Evolutionary conservation across 2,113 vertebrate species (phyloP).

Genomic region (Misgurnus mizolepis): DNA sequence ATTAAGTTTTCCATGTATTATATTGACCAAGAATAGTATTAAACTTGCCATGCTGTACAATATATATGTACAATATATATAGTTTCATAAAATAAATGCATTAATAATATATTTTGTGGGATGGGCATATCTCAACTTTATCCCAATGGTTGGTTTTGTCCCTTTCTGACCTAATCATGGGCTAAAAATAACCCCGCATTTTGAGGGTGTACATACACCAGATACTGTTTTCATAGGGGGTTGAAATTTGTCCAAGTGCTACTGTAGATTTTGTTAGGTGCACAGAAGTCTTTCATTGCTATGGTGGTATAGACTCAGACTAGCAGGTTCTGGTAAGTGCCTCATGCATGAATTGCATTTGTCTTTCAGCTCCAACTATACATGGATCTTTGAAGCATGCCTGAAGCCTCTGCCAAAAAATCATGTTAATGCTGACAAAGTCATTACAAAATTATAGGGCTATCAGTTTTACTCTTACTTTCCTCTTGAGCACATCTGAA

Average conservation of each 20-base stretch:
- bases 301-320: conserved; percentile 10
- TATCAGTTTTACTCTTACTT: not conserved
- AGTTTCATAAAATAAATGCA: too few species aligned
- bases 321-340: conserved; percentile 43
- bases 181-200: too few species aligned
- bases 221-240: not conserved
- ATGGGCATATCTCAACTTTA: too few species aligned
- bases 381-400: conserved; percentile 35
- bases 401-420: conserved; percentile 24
- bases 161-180: too few species aligned
- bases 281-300: not conserved
- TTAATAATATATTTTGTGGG: too few species aligned
- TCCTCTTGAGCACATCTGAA: not conserved
- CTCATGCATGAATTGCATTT: conserved; percentile 44
- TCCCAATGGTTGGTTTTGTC: too few species aligned
- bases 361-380: conserved; percentile 9
- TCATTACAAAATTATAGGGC: not conserved
- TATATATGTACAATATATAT: too few species aligned
- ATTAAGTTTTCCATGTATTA: too few species aligned
- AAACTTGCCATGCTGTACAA: too few species aligned
- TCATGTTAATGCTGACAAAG: not conserved
- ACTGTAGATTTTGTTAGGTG: conserved; percentile 8
- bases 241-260: conserved; percentile 17
- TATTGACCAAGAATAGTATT: too few species aligned
- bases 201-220: too few species aligned